Evolutionary conservation across 2,888 invertebrate genomes (phyloP).

Genomic region (Suillia variegata): DNA sequence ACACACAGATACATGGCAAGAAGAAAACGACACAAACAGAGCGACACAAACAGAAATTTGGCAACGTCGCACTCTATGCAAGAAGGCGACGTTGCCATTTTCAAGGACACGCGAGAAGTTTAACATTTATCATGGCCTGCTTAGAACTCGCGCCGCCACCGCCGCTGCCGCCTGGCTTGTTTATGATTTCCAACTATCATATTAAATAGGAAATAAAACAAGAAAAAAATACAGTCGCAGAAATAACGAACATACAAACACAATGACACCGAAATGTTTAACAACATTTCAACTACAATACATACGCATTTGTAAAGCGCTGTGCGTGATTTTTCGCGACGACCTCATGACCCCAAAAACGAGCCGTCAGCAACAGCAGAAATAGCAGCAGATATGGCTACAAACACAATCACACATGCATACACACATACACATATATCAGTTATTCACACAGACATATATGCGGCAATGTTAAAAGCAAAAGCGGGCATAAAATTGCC

Average conservation of each 20-base stretch:
- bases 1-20: too few species aligned
- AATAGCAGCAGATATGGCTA: neutral
- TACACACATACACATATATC: slow-evolving; percentile 4
- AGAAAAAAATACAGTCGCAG: neutral
- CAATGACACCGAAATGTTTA: neutral
- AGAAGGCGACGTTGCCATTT: slow-evolving; percentile 31
- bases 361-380: too few species aligned
- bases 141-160: neutral
- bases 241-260: neutral
- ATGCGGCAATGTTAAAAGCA: neutral
- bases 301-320: too few species aligned
- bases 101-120: slow-evolving; percentile 46
- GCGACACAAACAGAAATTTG: too few species aligned
- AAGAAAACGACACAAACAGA: too few species aligned
- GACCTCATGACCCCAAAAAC: slow-evolving; percentile 16
- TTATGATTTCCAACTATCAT: slow-evolving; percentile 36
- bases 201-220: slow-evolving; percentile 23
- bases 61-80: neutral
- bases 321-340: neutral
- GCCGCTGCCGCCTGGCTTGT: slow-evolving; percentile 2
- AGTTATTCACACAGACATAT: slow-evolving; percentile 1
- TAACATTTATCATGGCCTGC: too few species aligned
- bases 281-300: too few species aligned
- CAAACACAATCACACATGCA: neutral
- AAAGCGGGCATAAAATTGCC: too few species aligned